Conservation (phyloP, 2,797 vertebrate genomes). For the Muraenolepis orangiensis region DNA sequence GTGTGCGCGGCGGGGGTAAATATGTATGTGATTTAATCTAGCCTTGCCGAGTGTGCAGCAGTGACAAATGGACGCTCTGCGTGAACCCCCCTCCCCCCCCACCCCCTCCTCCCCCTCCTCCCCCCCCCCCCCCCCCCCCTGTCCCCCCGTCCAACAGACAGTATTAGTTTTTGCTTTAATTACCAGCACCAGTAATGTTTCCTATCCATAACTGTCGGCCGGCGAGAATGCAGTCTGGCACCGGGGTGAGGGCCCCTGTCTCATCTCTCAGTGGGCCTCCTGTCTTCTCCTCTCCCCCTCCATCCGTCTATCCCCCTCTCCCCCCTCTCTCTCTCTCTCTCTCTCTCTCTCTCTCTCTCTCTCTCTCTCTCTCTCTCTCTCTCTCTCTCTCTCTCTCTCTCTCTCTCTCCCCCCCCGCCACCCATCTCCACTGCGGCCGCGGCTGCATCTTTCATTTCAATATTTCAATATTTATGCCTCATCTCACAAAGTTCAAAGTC, state of each 20-base stretch:
- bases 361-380: conserved; percentile 68
- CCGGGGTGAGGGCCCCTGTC: conserved; percentile 92
- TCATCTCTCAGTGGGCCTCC: conserved; percentile 92
- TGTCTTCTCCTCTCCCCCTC: conserved; percentile 78
- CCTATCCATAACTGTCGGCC: conserved; percentile 97
- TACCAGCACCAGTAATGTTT: conserved; percentile 94
- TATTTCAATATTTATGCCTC: conserved; percentile 97
- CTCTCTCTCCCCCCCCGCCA: conserved; percentile 59
- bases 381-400: conserved; percentile 59
- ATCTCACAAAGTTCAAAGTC: conserved; percentile 89
- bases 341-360: too few species aligned
- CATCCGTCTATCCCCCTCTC: conserved; percentile 74
- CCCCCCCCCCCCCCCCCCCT: too few species aligned
- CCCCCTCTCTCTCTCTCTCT: conserved; percentile 75
- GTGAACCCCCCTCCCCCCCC: too few species aligned
- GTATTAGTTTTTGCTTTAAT: conserved; percentile 99
- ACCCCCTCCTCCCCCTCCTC: too few species aligned
- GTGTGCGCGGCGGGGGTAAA: conserved; percentile 68
- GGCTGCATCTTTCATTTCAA: conserved; percentile 93
- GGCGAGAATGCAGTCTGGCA: conserved; percentile 88
- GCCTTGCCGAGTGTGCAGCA: conserved; percentile 75
- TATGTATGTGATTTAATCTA: conserved; percentile 87
- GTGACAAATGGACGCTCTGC: conserved; percentile 91
- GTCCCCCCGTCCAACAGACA: conserved; percentile 88
- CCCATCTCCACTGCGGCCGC: conserved; percentile 75